Percentiles rank a stretch among this genome's conserved stretches.
Evolutionary conservation across 2,113 vertebrate genomes (phyloP).

Genomic region (Ploceus nigricollis): DNA sequence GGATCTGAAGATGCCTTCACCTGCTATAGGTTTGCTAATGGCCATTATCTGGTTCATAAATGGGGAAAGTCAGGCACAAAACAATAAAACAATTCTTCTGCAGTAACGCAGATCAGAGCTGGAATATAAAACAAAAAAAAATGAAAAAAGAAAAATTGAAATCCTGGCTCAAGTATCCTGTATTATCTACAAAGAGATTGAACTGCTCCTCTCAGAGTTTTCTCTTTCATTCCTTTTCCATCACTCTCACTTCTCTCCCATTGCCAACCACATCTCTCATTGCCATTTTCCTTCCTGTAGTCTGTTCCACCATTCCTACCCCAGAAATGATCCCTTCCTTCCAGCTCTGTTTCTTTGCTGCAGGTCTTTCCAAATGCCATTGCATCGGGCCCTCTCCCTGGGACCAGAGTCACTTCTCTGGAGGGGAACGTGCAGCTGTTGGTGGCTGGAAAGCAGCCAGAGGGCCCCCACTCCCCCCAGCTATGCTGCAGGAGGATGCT

Average conservation of each 20-base stretch:
- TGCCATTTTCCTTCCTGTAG: not conserved
- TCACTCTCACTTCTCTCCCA: not conserved
- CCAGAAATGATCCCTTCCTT: not conserved
- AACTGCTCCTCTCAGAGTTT: not conserved
- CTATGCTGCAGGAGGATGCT: not conserved
- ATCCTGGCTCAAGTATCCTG: not conserved
- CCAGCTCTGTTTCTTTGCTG: not conserved
- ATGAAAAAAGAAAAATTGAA: not conserved
- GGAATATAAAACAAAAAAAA: not conserved
- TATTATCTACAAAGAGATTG: not conserved
- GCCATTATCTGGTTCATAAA: not conserved
- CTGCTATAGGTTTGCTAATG: not conserved
- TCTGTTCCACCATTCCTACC: not conserved
- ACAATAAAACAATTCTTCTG: constrained; percentile 35
- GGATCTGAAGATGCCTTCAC: constrained; percentile 17
- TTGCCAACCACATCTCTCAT: not conserved
- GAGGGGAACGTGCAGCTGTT: not conserved
- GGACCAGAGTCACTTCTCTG: not conserved
- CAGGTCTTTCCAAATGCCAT: not conserved
- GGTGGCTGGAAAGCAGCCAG: not conserved
- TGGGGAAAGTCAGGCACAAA: not conserved
- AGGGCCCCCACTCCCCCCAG: not conserved
- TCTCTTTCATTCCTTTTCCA: not conserved
- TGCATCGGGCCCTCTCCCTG: not conserved
- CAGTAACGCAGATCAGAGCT: not conserved